phyloP scores from a whole-genome alignment of 2,888 invertebrate genomes.

The Coelopa pilipes region DNA sequence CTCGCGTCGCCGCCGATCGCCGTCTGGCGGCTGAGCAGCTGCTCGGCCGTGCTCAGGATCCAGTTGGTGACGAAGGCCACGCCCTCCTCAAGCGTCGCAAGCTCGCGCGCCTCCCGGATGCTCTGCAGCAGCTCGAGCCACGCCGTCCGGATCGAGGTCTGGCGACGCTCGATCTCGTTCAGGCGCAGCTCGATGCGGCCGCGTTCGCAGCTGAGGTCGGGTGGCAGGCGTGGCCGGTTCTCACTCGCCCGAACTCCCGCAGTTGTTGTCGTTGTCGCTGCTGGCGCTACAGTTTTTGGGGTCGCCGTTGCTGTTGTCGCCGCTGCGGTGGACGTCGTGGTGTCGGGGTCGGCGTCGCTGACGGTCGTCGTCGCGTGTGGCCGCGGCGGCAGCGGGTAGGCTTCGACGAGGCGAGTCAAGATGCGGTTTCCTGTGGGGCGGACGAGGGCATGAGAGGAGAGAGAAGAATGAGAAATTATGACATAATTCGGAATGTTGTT shows the following conservation, averaged over 20 bases:
- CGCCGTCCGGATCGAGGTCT: constrained; percentile 72
- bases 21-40: constrained; percentile 75
- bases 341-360: constrained; percentile 7
- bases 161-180: constrained; percentile 71
- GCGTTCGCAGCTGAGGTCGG: constrained; percentile 73
- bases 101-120: constrained; percentile 72
- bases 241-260: constrained; percentile 13
- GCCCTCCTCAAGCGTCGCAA: constrained; percentile 72
- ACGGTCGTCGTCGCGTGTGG: constrained; percentile 23
- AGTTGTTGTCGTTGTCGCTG: constrained; percentile 39
- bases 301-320: constrained; percentile 39
- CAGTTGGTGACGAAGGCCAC: constrained; percentile 80
- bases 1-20: constrained; percentile 79
- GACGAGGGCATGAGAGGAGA: not conserved
- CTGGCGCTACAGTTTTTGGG: constrained; percentile 14
- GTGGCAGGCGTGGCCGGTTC: constrained; percentile 66
- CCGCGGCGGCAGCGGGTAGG: constrained; percentile 53
- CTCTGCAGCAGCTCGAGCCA: constrained; percentile 73
- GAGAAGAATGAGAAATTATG: not conserved
- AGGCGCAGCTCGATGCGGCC: constrained; percentile 71
- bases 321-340: not conserved
- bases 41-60: constrained; percentile 82
- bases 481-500: not conserved
- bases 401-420: constrained; percentile 63
- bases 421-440: constrained; percentile 61